phyloP scores from a whole-genome alignment of 2,888 invertebrate species.

The Pterostichus madidus region DNA sequence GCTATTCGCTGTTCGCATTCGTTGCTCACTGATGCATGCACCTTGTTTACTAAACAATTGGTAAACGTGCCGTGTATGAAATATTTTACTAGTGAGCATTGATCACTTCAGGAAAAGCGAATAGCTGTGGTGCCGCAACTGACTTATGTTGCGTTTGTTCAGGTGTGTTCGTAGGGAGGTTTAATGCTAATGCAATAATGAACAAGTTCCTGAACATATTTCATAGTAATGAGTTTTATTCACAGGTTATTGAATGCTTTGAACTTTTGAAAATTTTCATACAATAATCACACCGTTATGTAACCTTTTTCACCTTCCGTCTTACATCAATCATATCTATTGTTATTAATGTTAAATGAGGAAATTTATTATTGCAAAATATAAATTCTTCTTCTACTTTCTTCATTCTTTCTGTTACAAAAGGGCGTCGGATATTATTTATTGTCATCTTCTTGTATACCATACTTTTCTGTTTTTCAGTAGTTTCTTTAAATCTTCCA shows the following conservation, averaged over 20 bases:
- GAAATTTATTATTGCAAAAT: too few species aligned
- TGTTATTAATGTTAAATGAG: too few species aligned
- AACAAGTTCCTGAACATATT: constrained; percentile 7
- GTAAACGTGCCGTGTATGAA: constrained; percentile 38
- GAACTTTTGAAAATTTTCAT: not conserved
- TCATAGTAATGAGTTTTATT: not conserved
- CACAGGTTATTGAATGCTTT: not conserved
- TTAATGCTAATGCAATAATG: not conserved
- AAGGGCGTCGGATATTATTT: too few species aligned
- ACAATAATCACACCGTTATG: not conserved
- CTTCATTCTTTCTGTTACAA: too few species aligned
- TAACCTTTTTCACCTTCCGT: not conserved
- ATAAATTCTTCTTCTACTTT: too few species aligned
- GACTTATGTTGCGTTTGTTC: constrained; percentile 3
- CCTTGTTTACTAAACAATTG: constrained; percentile 25
- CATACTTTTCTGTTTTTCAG: too few species aligned
- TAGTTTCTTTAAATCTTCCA: too few species aligned
- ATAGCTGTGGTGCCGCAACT: constrained; percentile 14
- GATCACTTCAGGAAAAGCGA: constrained; percentile 11
- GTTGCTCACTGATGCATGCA: constrained; percentile 16
- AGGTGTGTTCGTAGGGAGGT: not conserved
- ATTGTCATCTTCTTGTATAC: too few species aligned
- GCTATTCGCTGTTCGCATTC: not conserved
- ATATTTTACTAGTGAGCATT: constrained; percentile 24
- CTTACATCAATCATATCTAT: not conserved